Evolutionary conservation across 2,797 vertebrate species (phyloP).

Genomic region (Chromobotia macracanthus): DNA sequence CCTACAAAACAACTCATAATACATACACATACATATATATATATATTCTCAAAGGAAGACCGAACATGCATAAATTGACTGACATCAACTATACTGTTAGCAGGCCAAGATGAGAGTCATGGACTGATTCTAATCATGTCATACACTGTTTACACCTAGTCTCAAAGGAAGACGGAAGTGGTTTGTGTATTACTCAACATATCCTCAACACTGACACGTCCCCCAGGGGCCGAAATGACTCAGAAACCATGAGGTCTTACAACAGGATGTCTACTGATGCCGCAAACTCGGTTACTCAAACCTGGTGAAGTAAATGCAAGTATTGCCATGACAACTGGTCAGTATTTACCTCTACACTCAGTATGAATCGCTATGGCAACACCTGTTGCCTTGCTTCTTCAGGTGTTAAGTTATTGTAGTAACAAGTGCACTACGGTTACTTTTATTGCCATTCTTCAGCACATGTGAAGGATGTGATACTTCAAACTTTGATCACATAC

Average conservation of each 20-base stretch:
- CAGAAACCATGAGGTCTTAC: not conserved
- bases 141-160: not conserved
- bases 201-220: not conserved
- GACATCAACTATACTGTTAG: not conserved
- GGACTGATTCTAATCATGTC: not conserved
- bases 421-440: not conserved
- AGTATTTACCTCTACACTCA: not conserved
- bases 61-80: not conserved
- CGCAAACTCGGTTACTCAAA: not conserved
- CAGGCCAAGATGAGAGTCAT: not conserved
- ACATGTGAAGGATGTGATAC: not conserved
- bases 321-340: not conserved
- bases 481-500: not conserved
- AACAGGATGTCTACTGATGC: not conserved
- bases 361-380: not conserved
- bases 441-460: constrained; percentile 5
- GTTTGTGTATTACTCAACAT: constrained; percentile 18
- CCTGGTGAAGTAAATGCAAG: not conserved
- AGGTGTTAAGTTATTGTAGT: not conserved
- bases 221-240: constrained; percentile 10
- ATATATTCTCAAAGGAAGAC: no score
- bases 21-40: no score
- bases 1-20: not conserved
- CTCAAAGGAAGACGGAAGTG: not conserved
- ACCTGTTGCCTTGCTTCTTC: not conserved